Conservation (phyloP, 2,797 vertebrate genomes). For the Emydoidea blandingii region DNA sequence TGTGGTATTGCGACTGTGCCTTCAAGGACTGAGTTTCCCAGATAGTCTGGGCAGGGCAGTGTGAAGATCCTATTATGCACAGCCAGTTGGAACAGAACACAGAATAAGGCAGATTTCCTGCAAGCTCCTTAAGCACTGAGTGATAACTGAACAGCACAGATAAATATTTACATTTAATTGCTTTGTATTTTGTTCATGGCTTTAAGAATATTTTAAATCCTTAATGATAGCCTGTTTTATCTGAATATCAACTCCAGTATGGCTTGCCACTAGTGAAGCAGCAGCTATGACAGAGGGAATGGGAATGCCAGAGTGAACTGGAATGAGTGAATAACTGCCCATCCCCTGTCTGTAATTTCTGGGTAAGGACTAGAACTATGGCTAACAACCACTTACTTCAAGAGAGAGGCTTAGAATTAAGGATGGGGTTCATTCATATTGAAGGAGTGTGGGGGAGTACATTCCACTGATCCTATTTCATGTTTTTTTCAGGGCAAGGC, state of each 20-base stretch:
- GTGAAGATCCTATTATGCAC: too few species aligned
- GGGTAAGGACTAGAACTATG: neutral
- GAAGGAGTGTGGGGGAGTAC: neutral
- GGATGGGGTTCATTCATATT: neutral
- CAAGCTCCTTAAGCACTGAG: too few species aligned
- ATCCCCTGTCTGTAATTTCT: conserved; percentile 11
- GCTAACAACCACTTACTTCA: neutral
- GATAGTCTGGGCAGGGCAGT: too few species aligned
- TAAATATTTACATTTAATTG: neutral
- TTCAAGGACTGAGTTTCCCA: too few species aligned
- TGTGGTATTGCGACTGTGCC: too few species aligned
- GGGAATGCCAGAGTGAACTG: too few species aligned
- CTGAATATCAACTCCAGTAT: too few species aligned
- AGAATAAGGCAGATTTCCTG: too few species aligned
- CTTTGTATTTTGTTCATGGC: neutral
- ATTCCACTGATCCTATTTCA: neutral
- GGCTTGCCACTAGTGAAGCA: too few species aligned
- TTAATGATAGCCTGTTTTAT: too few species aligned
- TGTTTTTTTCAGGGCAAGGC: neutral
- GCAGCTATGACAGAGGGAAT: too few species aligned
- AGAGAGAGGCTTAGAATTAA: neutral
- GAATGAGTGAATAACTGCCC: neutral
- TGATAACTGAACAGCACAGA: neutral
- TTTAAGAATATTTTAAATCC: neutral
- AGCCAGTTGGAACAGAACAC: too few species aligned